Base-by-base conservation (phyloP, 2,113 vertebrate genomes). In the Maccullochella peelii region DNA sequence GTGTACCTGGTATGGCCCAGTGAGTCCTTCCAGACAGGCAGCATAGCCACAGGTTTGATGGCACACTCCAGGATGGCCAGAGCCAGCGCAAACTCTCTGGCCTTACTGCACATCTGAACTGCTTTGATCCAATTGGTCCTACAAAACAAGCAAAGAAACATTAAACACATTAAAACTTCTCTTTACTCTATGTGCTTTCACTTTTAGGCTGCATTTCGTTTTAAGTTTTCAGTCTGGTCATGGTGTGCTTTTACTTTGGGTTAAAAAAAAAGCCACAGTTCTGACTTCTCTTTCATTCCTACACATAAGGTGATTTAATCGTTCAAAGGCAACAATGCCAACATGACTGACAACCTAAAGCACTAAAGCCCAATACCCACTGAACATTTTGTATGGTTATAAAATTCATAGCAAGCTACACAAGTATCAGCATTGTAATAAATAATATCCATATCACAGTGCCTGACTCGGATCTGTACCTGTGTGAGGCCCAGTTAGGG, bases 101-200 rank as follows among this genome's bases (percentile, higher is more conserved):
- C 98, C 88, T 99, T 99, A 90, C 97, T 99, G 94, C 98, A 99
- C 98, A 99, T 99, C 93, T 99, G 98, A 87, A 99, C 98, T 27
- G 98, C 98, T 91, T 99, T 99, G 94, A 99, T 99, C 98, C 98
- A 99, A 84, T 99, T 99, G 88, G 98, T 97, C 94, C 98, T 99
- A 27, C 2, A 86, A 87, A 80, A 79, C 18, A 83, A 83, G 75
- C 8, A 79, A 67, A 87, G 4, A 54, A 68, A 70, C 63, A 15
- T 42, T 21, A 30, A 9, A 38, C 14, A 57, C 42, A 65, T 55
- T 72, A 49, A 14, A 30, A 50, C 6, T 6, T 36, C 9, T 23
- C 20, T 71, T 47, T 42, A 38, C 47, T 42, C 36, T 16, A 2
- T 5, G 8, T 30, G 0, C 49, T 71, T 44, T 82, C 23, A 30